Evolutionary conservation across 2,797 vertebrate species (phyloP), one percentile per base, ranked within the genome.

Genomic region (Semaprochilodus insignis): DNA sequence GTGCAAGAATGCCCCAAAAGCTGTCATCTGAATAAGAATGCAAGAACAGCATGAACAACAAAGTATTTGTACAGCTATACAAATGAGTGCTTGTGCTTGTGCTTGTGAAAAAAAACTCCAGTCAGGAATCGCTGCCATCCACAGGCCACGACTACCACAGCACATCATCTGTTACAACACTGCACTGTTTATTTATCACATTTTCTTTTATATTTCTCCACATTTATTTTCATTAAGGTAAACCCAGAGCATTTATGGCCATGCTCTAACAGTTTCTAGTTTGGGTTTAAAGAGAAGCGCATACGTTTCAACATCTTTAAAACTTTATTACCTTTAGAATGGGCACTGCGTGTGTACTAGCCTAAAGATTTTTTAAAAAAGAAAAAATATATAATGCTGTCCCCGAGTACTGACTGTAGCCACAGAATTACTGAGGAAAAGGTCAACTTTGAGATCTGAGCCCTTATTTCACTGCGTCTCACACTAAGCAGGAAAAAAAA

Each of bases 1-100:
- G 93, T 99, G 98, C 82, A 99, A 95, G 88, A 99, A 99, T 0
- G 97, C 98, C 86, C 98, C 98, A 75, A 98, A 99, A 10, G 97
- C 97, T 3, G 97, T 98, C 97, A 99, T 98, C 98, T 99, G 92
- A 65, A 91, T 91, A 8, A 62, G 59, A 44, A 44, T 6, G 40
- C 40, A 44, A 77, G 59, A 14, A 27, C 27, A 40, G 31, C 8
- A 25, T n/a, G 15, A 48, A 48, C 21, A 59, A 59, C 8, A 44
- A 13, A 11, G 27, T 27, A 52, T 57, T 31, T 6, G 44, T 19
- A 34, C 14, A 25, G 13, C n/a, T 2, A 51, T 31, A n/a, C 4
- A 27, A 55, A 23, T 72, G n/a, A 21, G 14, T 23, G 15, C 13
- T 8, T 72, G 27, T 52, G 1, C 27, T 1, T 27, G 70, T 72